Conservation (phyloP, 2,797 vertebrate species). For the Enteromius viviparus region DNA sequence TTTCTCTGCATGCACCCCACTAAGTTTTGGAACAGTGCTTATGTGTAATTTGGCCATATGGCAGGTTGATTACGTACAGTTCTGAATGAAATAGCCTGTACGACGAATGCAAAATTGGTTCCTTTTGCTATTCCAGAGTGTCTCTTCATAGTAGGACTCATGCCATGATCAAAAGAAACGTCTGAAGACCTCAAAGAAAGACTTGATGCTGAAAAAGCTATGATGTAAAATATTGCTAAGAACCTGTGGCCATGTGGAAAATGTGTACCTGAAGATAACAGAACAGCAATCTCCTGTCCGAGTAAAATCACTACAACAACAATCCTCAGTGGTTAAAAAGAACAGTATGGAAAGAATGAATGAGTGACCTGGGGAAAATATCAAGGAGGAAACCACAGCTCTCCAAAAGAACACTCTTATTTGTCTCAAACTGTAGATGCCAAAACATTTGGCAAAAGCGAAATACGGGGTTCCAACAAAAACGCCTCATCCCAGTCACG, state of each 20-base stretch:
- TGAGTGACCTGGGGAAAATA: neutral
- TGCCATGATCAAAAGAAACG: neutral
- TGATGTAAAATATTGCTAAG: neutral
- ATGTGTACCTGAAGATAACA: slow-evolving; percentile 23
- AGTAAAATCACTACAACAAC: neutral
- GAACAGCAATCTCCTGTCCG: neutral
- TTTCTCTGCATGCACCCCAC: neutral
- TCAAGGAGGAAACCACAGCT: neutral
- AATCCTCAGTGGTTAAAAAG: neutral
- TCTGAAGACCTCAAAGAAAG: neutral
- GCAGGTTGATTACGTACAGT: neutral
- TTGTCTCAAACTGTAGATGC: neutral
- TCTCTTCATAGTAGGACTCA: neutral
- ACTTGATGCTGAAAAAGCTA: neutral
- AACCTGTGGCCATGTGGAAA: neutral
- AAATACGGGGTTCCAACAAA: neutral
- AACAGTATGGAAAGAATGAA: neutral
- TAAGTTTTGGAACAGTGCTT: slow-evolving; percentile 1
- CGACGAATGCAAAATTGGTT: neutral
- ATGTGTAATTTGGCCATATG: slow-evolving; percentile 9
- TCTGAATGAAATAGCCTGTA: neutral
- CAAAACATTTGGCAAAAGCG: neutral
- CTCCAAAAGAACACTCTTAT: neutral
- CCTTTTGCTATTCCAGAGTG: neutral
- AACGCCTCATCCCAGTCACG: neutral